Base-by-base conservation (phyloP, 92 coral and sea anemone genomes). In the Heteractis magnifica region DNA sequence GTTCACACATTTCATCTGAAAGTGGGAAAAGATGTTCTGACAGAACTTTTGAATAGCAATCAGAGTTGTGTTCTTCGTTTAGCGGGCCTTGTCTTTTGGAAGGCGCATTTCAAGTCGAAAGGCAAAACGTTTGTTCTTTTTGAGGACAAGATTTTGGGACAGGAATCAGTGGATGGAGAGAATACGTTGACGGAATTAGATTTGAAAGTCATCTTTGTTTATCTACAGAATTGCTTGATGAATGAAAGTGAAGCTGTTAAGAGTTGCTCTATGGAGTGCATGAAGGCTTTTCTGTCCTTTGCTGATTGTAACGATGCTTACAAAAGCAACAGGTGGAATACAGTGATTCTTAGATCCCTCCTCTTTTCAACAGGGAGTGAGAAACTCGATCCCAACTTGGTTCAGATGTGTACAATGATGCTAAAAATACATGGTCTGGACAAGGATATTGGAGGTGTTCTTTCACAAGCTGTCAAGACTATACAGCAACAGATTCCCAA, bases 141-240 rank as follows among this genome's bases (percentile, higher is more conserved):
- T 49, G 52, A 72, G 49, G 86, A 74, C 10, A 41, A 9, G 7
- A 15, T 12, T 75, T 2, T 7, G 73, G 52, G 56, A 15, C 48
- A 52, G 26, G 65, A 21, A 51, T 44, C 62, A 2, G 48, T 55
- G 16, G 10, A 13, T 49, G 64, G 6, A 14, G 73, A 41, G 11
- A 70, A 70, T 48, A 6, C 7, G 20, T 52, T 76, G 26, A 77
- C 84, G 8, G 88, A 81, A 48, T 60, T 34, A 52, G 93, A 90
- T 70, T 82, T 58, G 23, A 71, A 84, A 53, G 90, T 89, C 70
- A 76, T 97, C 68, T 78, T 92, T 52, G 88, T 91, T 70, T 90
- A 88, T 76, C 82, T 97, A 52, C 98, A 97, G 91, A 97, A 97
- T 79, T 88, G 90, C 10, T 59, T 97, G 19, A 84, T 92, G 50